Evolutionary conservation across 2,797 vertebrate species (phyloP).

Genomic region (Myotis vivesi): DNA sequence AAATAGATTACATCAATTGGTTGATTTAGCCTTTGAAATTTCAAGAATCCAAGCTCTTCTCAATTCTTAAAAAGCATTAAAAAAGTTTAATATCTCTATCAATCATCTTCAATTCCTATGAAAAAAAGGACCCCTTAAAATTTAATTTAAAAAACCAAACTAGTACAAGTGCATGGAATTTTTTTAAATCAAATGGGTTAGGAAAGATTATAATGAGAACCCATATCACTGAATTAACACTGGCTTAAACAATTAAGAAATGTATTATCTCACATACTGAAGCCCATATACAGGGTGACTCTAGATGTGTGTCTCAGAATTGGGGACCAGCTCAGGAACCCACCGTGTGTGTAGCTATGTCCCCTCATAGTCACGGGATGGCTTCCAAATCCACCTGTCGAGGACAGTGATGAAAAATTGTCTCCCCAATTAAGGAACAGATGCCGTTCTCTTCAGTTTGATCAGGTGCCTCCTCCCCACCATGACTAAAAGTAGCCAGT

Average conservation of each 20-base stretch:
- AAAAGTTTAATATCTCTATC: not conserved
- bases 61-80: not conserved
- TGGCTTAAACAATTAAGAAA: not conserved
- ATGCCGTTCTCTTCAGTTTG: not conserved
- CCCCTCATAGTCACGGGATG: not conserved
- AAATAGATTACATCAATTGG: not conserved
- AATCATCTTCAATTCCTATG: not conserved
- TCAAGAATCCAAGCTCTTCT: not conserved
- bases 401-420: not conserved
- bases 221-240: not conserved
- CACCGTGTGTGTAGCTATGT: not conserved
- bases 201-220: not conserved
- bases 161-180: not conserved
- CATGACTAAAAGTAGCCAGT: not conserved
- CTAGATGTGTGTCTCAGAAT: not conserved
- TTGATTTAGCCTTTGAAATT: slow-evolving; percentile 25
- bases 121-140: not conserved
- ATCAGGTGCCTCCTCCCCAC: not conserved
- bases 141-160: not conserved
- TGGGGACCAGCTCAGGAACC: not conserved
- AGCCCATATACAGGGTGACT: too few relatives aligned
- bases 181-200: not conserved
- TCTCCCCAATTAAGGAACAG: not conserved
- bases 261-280: not conserved
- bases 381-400: not conserved